These are phyloP conservation scores for Alosa alosa DNA, from an alignment of 2,113 vertebrate species.

Conservation along the genomic window DNA sequence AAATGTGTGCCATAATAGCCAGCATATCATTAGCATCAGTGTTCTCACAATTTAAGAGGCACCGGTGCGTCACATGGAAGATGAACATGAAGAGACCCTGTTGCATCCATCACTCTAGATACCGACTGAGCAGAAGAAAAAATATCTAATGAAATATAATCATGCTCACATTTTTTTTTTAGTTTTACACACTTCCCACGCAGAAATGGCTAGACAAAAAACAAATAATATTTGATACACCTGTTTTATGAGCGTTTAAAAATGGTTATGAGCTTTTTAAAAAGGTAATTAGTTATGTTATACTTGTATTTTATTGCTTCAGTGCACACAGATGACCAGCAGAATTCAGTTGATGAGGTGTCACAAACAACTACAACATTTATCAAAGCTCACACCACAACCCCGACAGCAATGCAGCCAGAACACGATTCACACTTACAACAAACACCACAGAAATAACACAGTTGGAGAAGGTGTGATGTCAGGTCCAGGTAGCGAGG, in stretches of 20 bases:
- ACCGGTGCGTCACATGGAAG: constrained; percentile 32
- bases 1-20: neutral
- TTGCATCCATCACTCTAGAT: constrained; percentile 61
- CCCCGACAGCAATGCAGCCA: neutral
- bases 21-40: neutral
- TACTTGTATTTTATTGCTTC: neutral
- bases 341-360: neutral
- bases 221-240: neutral
- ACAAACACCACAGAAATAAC: neutral
- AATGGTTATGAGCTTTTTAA: neutral
- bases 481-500: neutral
- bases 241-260: neutral
- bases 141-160: neutral
- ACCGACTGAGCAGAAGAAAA: neutral
- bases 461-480: neutral
- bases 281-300: neutral
- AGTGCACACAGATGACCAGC: neutral
- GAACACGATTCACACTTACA: neutral
- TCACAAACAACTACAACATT: neutral
- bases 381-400: neutral
- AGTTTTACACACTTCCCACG: neutral
- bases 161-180: neutral
- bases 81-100: constrained; percentile 62
- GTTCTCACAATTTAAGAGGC: neutral
- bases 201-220: neutral